Conservation (phyloP, 2,113 vertebrate genomes). For the Gymnogyps californianus region DNA sequence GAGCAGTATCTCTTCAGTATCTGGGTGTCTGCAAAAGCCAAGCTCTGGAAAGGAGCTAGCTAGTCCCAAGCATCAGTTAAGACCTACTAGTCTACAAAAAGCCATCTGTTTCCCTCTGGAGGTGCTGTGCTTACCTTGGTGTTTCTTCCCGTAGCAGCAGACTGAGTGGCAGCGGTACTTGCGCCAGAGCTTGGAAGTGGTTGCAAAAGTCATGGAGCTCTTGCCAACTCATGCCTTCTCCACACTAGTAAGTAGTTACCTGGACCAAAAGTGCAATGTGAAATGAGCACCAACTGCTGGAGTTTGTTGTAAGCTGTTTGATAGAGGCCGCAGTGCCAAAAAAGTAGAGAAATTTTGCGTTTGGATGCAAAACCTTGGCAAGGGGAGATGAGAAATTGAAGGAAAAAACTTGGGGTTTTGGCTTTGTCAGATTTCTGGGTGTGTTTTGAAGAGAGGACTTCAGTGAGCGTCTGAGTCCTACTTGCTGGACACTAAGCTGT, state of each 20-base stretch:
- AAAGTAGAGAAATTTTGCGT: neutral
- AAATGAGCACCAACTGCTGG: neutral
- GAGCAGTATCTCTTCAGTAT: neutral
- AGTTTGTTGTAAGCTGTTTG: neutral
- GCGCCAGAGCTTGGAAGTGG: slow-evolving; percentile 97
- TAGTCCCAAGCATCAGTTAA: neutral
- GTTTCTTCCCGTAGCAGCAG: slow-evolving; percentile 83
- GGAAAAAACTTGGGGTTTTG: neutral
- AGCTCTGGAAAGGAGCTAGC: neutral
- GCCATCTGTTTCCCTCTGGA: neutral
- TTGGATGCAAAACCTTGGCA: neutral
- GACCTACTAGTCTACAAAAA: neutral
- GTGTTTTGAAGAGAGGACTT: neutral
- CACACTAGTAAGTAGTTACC: slow-evolving; percentile 80
- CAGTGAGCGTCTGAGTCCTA: neutral
- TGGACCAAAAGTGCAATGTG: neutral
- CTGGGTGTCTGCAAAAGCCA: neutral
- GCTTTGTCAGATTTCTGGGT: neutral
- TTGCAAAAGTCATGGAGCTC: slow-evolving; percentile 98
- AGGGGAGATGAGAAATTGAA: neutral
- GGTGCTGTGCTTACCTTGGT: neutral
- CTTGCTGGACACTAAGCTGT: neutral
- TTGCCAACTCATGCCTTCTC: slow-evolving; percentile 95
- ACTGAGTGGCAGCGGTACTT: slow-evolving; percentile 98
- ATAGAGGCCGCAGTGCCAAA: neutral